Conservation (phyloP, 2,113 vertebrate species). For the Lepus americanus region DNA sequence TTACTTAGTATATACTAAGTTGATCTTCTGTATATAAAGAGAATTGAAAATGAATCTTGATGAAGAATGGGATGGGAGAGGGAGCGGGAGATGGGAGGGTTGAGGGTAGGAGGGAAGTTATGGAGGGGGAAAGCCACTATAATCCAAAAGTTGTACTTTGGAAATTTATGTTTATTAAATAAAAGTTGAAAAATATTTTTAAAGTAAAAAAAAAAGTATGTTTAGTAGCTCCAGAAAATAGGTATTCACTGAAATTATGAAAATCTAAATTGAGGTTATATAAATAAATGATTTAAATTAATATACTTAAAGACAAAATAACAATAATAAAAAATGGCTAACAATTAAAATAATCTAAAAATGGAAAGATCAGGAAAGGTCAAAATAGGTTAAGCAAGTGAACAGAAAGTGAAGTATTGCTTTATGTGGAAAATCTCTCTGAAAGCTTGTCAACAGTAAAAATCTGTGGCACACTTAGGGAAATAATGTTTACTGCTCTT, state of each 20-base stretch:
- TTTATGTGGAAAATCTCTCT: conserved; percentile 19
- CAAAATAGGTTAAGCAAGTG: conserved; percentile 38
- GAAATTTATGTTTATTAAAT: neutral
- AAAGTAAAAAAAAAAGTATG: neutral
- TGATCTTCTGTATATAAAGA: no score
- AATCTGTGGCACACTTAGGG: conserved; percentile 47
- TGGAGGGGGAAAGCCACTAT: no score
- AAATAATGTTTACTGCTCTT: conserved; percentile 48
- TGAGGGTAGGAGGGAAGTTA: no score
- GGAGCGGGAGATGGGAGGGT: no score
- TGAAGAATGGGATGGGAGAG: no score
- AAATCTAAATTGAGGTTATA: conserved; percentile 40
- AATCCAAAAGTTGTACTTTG: no score
- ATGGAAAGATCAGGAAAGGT: neutral
- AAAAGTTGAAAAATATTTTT: no score
- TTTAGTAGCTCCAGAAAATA: conserved; percentile 41
- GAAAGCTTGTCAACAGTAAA: neutral
- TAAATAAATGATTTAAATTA: conserved; percentile 53
- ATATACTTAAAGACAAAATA: conserved; percentile 38
- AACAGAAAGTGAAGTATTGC: neutral
- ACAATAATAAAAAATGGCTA: conserved; percentile 30
- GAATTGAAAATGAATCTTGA: no score
- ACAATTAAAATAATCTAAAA: conserved; percentile 51
- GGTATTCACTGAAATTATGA: conserved; percentile 53
- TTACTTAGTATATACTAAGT: no score